phyloP scores from a whole-genome alignment of 1,140 invertebrate genomes.

The Aphaenogaster rudis region DNA sequence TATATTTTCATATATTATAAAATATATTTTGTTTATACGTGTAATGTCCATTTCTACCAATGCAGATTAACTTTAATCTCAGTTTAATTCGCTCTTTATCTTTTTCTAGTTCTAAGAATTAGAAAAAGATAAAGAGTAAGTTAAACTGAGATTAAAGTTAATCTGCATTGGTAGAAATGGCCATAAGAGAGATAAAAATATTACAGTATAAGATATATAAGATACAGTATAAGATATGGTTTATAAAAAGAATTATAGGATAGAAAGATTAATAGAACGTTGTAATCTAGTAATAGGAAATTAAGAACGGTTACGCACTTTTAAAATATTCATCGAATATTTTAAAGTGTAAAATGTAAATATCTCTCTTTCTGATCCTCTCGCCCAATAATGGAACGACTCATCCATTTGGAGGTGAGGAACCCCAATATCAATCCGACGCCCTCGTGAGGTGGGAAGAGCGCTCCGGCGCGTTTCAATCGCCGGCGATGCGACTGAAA shows the following conservation, averaged over 20 bases:
- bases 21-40: background rate
- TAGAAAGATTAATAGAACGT: background rate
- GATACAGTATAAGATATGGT: background rate
- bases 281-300: conserved; percentile 8
- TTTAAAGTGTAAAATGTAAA: conserved; percentile 39
- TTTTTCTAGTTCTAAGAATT: too few relatives aligned
- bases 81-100: too few relatives aligned
- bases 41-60: too few relatives aligned
- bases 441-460: conserved; percentile 14
- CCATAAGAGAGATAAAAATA: background rate
- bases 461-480: conserved; percentile 58
- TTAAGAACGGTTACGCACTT: background rate
- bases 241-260: background rate
- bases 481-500: conserved; percentile 41
- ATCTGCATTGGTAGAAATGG: too few relatives aligned
- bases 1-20: background rate
- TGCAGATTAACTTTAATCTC: too few relatives aligned
- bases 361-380: conserved; percentile 34
- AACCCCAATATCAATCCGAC: conserved; percentile 37
- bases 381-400: conserved; percentile 37
- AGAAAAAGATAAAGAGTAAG: too few relatives aligned
- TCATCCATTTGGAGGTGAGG: conserved; percentile 44
- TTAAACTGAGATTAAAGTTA: too few relatives aligned
- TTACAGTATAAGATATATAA: background rate
- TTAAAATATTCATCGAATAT: conserved; percentile 36